Percentiles rank a stretch among this genome's conserved stretches.
These are phyloP conservation scores for Tetragonula carbonaria DNA, from an alignment of 2,888 invertebrate genomes.

Conservation along the genomic window DNA sequence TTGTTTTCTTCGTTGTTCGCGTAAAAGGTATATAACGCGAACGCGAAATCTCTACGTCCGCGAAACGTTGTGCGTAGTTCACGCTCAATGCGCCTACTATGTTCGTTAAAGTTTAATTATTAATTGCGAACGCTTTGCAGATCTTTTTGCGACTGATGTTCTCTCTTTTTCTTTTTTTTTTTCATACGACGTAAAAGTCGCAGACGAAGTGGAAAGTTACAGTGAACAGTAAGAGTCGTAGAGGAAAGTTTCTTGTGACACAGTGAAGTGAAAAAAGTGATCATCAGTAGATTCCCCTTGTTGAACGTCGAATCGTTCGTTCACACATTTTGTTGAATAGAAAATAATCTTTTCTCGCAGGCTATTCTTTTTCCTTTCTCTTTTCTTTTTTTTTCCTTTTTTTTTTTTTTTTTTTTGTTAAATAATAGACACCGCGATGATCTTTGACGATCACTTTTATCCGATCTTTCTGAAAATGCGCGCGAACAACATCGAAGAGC, in stretches of 20 bases:
- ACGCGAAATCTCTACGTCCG: constrained; percentile 27
- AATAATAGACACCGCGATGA: not conserved
- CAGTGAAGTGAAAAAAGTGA: constrained; percentile 52
- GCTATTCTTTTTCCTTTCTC: too few species aligned
- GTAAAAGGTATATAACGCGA: not conserved
- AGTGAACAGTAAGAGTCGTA: constrained; percentile 60
- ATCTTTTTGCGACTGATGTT: constrained; percentile 30
- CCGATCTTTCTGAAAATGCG: constrained; percentile 30
- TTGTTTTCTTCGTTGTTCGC: not conserved
- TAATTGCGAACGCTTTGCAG: constrained; percentile 56
- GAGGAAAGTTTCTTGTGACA: constrained; percentile 50
- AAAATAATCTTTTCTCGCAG: not conserved
- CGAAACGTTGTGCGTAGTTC: constrained; percentile 16
- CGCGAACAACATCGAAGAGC: constrained; percentile 41
- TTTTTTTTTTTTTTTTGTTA: too few species aligned
- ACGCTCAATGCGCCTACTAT: not conserved
- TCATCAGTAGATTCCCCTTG: constrained; percentile 29
- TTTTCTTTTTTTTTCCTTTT: too few species aligned
- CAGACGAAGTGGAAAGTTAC: constrained; percentile 61
- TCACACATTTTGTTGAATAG: too few species aligned
- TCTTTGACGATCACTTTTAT: constrained; percentile 29
- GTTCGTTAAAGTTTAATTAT: constrained; percentile 41
- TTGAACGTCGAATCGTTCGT: constrained; percentile 8
- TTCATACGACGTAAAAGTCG: constrained; percentile 28
- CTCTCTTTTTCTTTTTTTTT: not conserved